Evolutionary conservation across 1,140 invertebrate genomes (phyloP), one percentile per base, ranked within the genome.

Genomic region (Asobara japonica): DNA sequence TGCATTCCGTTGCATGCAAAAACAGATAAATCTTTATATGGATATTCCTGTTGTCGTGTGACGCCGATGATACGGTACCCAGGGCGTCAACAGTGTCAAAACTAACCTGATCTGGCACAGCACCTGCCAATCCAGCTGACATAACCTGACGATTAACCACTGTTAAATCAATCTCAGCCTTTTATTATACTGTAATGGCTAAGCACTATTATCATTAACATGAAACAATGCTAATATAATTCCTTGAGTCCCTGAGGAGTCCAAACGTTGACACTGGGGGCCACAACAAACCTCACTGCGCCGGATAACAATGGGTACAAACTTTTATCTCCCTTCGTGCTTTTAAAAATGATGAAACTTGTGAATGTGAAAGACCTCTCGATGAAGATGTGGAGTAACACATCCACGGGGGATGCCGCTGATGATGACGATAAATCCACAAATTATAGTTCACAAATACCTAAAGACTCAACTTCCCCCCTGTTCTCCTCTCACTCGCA

Each of bases 1-100:
- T 95, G 90, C 84, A 88, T 87, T 83, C 83, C 85, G 85, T 87
- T 77, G 83, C 84, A 87, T 88, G 85, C 79, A 87, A 87, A 87
- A 86, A 83, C 80, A 84, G 80, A 70, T 74, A 48, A 70, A 70
- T 36, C 62, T 70, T 71, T 66, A 41, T 73, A 36, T 18, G 25
- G 27, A 41, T 29, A 18, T 22, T 30, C 33, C 41, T 29, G 60
- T 61, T 29, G 27, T 36, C 33, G 25, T 16, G 33, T 48, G 69
- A 68, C 67, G 71, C 73, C 79, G 81, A 77, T 76, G 78, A 13
- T 27, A 29, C 56, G 11, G 11, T 60, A 29, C 18, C 11, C 22
- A 51, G 20, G 10, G 20, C 25, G 27, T 60, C 56, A 60, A 60
- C 22, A 29, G 25, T 60, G 56, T 60, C 56, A 60, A 60, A 78